Evolutionary conservation across 2,797 vertebrate genomes (phyloP).

Genomic region (Spinibarbus caldwelli): DNA sequence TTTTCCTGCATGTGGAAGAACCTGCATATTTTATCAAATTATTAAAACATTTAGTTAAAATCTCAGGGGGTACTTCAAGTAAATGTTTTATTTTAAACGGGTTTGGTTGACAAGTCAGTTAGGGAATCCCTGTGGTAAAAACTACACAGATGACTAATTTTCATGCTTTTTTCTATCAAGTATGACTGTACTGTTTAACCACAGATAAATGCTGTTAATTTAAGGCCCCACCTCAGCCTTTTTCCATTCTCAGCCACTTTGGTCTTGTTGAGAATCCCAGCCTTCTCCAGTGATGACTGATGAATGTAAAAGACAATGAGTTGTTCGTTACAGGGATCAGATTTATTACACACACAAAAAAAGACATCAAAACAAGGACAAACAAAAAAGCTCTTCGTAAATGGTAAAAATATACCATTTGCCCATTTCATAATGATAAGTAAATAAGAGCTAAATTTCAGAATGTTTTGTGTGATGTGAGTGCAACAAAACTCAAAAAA

Average conservation of each 20-base stretch:
- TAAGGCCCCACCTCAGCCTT: constrained; percentile 79
- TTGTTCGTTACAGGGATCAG: neutral
- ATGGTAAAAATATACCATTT: neutral
- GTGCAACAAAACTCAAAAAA: neutral
- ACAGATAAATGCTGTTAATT: neutral
- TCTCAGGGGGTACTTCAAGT: neutral
- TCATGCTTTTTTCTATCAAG: neutral
- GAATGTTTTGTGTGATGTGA: no score
- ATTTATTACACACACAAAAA: neutral
- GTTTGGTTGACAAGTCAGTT: neutral
- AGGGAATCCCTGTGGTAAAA: neutral
- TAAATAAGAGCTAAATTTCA: neutral
- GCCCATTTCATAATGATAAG: no score
- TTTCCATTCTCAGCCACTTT: constrained; percentile 87
- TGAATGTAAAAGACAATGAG: constrained; percentile 58
- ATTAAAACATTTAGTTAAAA: neutral
- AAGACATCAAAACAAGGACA: neutral
- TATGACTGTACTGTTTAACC: constrained; percentile 7
- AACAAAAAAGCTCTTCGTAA: neutral
- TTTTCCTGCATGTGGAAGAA: neutral
- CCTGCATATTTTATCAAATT: neutral
- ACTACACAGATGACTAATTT: neutral
- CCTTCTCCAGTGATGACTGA: constrained; percentile 86
- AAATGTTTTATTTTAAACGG: neutral
- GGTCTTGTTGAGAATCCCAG: constrained; percentile 89